Percentiles rank a stretch among this genome's conserved stretches.
These are phyloP conservation scores for Paracentrotus lividus DNA, from an alignment of 53 echinoderm and acorn worm species.

Conservation along the genomic window DNA sequence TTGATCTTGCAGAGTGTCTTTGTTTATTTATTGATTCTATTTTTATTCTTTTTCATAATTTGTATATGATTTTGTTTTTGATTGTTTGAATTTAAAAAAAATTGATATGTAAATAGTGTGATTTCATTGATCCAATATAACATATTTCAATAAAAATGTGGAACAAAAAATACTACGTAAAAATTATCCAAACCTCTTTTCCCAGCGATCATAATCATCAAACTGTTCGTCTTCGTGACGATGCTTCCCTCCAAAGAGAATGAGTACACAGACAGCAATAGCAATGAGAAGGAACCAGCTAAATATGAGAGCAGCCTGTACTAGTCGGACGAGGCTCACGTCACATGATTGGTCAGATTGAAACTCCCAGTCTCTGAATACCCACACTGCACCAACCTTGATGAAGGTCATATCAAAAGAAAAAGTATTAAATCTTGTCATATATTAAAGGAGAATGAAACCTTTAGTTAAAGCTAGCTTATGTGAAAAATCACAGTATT, in stretches of 20 bases:
- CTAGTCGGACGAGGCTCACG: slow-evolving; percentile 63
- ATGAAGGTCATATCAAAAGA: not conserved
- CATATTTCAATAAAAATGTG: too few species aligned
- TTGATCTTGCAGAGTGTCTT: too few species aligned
- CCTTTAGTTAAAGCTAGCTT: too few species aligned
- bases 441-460: too few species aligned
- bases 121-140: too few species aligned
- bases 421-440: not conserved
- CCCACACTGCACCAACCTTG: slow-evolving; percentile 67
- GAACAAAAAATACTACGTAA: too few species aligned
- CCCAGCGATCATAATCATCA: slow-evolving; percentile 74
- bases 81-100: too few species aligned
- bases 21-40: too few species aligned
- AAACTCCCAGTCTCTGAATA: slow-evolving; percentile 68
- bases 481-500: too few species aligned
- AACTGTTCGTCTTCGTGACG: slow-evolving; percentile 55
- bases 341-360: slow-evolving; percentile 66
- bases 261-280: slow-evolving; percentile 66
- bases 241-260: slow-evolving; percentile 78
- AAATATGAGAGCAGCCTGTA: slow-evolving; percentile 77
- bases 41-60: too few species aligned
- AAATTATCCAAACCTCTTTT: slow-evolving; percentile 71
- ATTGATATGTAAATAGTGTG: too few species aligned
- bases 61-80: too few species aligned
- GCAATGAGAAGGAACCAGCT: slow-evolving; percentile 81